Conservation (phyloP, 1,140 invertebrate species). For the Drosophila tristis region DNA sequence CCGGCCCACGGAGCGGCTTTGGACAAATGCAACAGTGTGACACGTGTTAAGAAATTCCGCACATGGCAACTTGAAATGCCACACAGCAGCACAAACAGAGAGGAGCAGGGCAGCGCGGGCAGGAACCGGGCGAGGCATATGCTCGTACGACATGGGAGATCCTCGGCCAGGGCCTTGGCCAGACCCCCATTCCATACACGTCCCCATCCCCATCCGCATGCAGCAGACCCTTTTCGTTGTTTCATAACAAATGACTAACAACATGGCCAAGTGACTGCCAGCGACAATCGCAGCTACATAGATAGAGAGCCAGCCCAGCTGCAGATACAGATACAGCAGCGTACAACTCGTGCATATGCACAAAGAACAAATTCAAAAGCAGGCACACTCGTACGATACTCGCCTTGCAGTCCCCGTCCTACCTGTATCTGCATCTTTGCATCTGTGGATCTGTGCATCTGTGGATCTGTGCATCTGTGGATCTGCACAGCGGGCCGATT, state of each 20-base stretch:
- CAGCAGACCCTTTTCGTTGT: constrained; percentile 58
- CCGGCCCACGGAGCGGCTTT: constrained; percentile 14
- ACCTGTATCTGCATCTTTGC: constrained; percentile 41
- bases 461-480: constrained; percentile 25
- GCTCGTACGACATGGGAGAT: constrained; percentile 49
- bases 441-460: constrained; percentile 18
- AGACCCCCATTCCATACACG: background rate
- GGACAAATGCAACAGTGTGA: constrained; percentile 63
- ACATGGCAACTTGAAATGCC: constrained; percentile 74
- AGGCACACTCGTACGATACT: constrained; percentile 37
- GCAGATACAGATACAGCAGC: constrained; percentile 34
- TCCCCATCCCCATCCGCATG: constrained; percentile 9
- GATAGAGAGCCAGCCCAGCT: constrained; percentile 61
- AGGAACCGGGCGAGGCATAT: constrained; percentile 40
- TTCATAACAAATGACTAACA: constrained; percentile 82
- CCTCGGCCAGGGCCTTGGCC: constrained; percentile 30
- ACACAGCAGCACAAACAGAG: constrained; percentile 52
- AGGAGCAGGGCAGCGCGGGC: background rate
- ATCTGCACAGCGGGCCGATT: constrained; percentile 76
- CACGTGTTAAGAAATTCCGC: constrained; percentile 77
- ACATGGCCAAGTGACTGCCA: constrained; percentile 63
- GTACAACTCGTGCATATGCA: constrained; percentile 13
- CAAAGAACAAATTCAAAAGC: constrained; percentile 39
- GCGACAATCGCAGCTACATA: constrained; percentile 65
- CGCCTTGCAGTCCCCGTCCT: constrained; percentile 10